Evolutionary conservation across 2,113 vertebrate genomes (phyloP).

Genomic region (Gila orcuttii): DNA sequence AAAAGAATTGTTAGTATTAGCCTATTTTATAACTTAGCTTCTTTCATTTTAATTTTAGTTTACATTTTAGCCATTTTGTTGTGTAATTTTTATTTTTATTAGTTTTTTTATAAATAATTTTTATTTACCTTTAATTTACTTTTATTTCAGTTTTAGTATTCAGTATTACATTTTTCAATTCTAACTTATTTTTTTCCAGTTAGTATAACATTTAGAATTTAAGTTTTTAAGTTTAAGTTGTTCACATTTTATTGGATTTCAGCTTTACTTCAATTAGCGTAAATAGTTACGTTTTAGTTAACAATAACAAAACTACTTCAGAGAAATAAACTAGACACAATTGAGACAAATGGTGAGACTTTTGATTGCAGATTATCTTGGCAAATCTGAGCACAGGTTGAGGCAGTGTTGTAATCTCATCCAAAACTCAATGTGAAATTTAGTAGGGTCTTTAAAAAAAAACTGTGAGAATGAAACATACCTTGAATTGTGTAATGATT

Average conservation of each 20-base stretch:
- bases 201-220: no score
- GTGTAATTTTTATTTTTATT: no score
- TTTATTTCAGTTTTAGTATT: no score
- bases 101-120: neutral
- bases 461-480: neutral
- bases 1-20: neutral
- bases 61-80: neutral
- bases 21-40: neutral
- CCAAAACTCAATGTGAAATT: neutral
- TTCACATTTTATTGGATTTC: no score
- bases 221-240: no score
- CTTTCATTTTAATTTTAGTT: neutral
- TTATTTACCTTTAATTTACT: no score
- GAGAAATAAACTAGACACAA: neutral
- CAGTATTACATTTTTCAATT: no score
- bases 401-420: neutral
- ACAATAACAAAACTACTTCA: neutral
- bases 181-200: no score
- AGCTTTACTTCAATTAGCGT: no score
- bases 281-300: neutral
- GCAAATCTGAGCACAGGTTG: neutral
- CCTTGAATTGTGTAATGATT: neutral
- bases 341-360: no score
- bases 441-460: neutral
- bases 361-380: neutral